Evolutionary conservation across 2,113 vertebrate genomes (phyloP), one percentile per base, ranked within the genome.

Genomic region (Numida meleagris): DNA sequence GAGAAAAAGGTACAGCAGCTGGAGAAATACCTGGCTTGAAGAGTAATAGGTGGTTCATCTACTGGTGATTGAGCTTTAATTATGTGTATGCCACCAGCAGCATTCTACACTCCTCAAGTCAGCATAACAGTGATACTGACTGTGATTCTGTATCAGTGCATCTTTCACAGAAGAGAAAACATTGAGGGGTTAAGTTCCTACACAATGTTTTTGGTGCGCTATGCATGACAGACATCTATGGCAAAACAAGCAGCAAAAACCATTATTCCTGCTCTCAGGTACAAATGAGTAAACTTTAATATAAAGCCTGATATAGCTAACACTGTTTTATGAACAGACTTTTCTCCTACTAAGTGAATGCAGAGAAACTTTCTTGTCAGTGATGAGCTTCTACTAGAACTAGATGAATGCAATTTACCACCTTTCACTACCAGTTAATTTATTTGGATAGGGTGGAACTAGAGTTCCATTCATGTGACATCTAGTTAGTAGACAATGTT

Each of bases 251-350:
- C 70, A 61, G 58, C 8, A 62, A 43, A 76, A 2, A 13, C 33
- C 8, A 0, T 50, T 34, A 82, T 5, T 85, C 62, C 78, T 87
- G 31, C 77, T 34, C 2, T 1, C 12, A 1, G 1, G 5, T 5
- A 43, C 20, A 40, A 50, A 23, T 8, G 13, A 51, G 31, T 19
- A 7, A 68, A 23, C 18, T 45, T 59, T n/a, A 29, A 20, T 27
- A 4, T 3, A 36, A 73, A 80, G 6, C 14, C 55, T 63, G 4
- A 31, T 23, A 38, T 8, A 27, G 24, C 24, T 51, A 6, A 9
- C 29, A 33, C 0, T 4, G 11, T 59, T 75, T 71, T 17, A 78
- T 6, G 10, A 85, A 77, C 2, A 67, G 51, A 25, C 24, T 70
- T 42, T 75, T 78, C 70, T 82, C 7, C 38, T 85, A 6, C 21